Evolutionary conservation across 2,888 invertebrate genomes (phyloP).

Genomic region (Agonopterix alstromeriana): DNA sequence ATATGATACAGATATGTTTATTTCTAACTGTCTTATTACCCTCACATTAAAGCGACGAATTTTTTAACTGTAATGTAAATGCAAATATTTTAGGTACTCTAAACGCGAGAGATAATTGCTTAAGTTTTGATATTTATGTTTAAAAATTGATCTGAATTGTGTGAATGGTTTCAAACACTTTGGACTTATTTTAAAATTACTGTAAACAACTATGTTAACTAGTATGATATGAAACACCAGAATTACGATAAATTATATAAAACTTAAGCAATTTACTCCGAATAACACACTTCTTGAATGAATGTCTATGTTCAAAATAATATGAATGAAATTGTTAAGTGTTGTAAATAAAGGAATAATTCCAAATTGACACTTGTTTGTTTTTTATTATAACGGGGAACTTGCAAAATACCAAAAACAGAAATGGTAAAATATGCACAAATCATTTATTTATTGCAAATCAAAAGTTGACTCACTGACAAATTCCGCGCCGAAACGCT

Average conservation of each 20-base stretch:
- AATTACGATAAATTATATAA: conserved; percentile 1
- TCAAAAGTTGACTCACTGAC: too few species aligned
- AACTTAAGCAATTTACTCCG: conserved; percentile 17
- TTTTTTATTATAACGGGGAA: not conserved
- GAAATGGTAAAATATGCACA: too few species aligned
- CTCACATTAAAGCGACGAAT: conserved; percentile 16
- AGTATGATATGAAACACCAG: not conserved
- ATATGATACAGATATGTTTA: too few species aligned
- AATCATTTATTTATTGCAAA: too few species aligned
- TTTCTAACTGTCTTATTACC: too few species aligned
- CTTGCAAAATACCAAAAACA: too few species aligned
- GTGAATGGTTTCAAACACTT: not conserved
- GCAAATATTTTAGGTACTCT: conserved; percentile 14
- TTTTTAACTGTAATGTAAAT: conserved; percentile 10
- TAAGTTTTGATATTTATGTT: conserved; percentile 13
- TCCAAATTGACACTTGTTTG: conserved; percentile 9
- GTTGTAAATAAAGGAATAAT: conserved; percentile 47
- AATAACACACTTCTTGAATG: conserved; percentile 22
- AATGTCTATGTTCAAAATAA: conserved; percentile 28
- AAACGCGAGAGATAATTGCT: conserved; percentile 13
- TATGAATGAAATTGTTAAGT: conserved; percentile 44
- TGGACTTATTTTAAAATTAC: not conserved
- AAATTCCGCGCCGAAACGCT: too few species aligned
- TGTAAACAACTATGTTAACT: too few species aligned
- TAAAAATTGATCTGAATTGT: conserved; percentile 4